Percentiles rank a stretch among this genome's conserved stretches.
Evolutionary conservation across 1,140 invertebrate genomes (phyloP).

Genomic region (Eueides isabella): DNA sequence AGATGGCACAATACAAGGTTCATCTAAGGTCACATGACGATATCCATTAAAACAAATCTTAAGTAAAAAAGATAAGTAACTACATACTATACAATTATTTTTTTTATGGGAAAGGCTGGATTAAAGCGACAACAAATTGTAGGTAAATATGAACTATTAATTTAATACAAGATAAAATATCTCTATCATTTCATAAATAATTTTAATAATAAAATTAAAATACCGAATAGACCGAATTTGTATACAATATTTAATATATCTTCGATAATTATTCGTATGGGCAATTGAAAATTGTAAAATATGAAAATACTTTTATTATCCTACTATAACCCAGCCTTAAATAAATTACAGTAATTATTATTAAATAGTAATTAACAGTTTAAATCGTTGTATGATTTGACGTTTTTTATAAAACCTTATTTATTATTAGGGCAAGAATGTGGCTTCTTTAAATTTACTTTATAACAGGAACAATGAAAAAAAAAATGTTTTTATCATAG

Average conservation of each 20-base stretch:
- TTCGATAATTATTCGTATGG: no score
- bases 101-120: not conserved
- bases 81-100: not conserved
- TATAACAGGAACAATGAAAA: not conserved
- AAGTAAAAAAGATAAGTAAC: not conserved
- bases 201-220: not conserved
- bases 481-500: not conserved
- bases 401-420: not conserved
- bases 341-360: not conserved
- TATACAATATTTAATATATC: no score
- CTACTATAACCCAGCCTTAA: not conserved
- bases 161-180: not conserved
- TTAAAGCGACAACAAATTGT: not conserved
- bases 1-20: slow-evolving; percentile 33
- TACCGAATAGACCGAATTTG: no score
- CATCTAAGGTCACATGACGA: slow-evolving; percentile 42
- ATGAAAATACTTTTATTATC: no score
- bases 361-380: not conserved
- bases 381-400: slow-evolving; percentile 4
- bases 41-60: slow-evolving; percentile 17
- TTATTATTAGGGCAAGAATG: not conserved
- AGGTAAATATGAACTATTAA: not conserved
- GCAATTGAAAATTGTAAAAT: no score
- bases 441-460: not conserved
- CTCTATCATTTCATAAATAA: not conserved